Evolutionary conservation across 2,113 vertebrate genomes (phyloP).

Genomic region (Rhea pennata): DNA sequence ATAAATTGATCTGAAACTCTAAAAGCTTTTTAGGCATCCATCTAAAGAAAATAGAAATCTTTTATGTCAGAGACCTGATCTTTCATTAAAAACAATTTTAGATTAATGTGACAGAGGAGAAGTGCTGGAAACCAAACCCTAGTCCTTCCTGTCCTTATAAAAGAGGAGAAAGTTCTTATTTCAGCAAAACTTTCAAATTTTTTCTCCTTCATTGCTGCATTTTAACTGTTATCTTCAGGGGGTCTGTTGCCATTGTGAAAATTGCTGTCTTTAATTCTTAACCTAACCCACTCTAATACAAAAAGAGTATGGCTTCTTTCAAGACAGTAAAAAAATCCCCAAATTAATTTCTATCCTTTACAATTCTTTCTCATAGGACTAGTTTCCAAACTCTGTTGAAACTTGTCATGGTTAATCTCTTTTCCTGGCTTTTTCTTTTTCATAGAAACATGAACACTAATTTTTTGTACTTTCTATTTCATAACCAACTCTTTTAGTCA

Average conservation of each 20-base stretch:
- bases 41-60: slow-evolving; percentile 70
- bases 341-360: not conserved
- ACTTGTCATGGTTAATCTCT: not conserved
- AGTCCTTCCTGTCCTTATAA: slow-evolving; percentile 42
- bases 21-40: slow-evolving; percentile 72
- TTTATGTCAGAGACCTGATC: slow-evolving; percentile 39
- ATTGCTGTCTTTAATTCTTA: slow-evolving; percentile 47
- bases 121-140: slow-evolving; percentile 33
- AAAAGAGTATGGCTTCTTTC: not conserved
- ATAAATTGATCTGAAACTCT: slow-evolving; percentile 71
- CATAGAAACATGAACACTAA: not conserved
- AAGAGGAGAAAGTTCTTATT: slow-evolving; percentile 17
- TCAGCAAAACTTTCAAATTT: not conserved
- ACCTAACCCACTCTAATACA: not conserved
- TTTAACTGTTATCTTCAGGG: slow-evolving; percentile 28
- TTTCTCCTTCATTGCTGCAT: not conserved
- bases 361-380: not conserved
- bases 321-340: not conserved
- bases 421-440: not conserved
- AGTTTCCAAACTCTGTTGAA: not conserved
- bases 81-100: slow-evolving; percentile 75
- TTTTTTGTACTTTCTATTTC: not conserved
- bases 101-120: slow-evolving; percentile 46
- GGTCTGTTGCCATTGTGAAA: slow-evolving; percentile 5
- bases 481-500: not conserved